Conservation (phyloP, 2,113 vertebrate species). For the Rhynchomys soricoides region DNA sequence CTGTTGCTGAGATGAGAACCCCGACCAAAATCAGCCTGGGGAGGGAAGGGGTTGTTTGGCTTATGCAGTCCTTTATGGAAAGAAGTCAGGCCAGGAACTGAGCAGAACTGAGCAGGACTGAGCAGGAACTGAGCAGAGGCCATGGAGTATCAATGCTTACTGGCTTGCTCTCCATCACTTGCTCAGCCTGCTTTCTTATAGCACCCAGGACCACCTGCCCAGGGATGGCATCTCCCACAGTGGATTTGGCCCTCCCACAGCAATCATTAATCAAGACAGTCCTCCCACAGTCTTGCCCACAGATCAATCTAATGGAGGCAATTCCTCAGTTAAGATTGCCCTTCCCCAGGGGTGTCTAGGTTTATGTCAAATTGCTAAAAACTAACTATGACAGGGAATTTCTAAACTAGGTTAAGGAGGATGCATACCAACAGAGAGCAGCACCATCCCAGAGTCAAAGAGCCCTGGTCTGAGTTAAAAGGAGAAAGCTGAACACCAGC, state of each 20-base stretch:
- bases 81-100: not conserved
- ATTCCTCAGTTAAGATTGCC: not conserved
- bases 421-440: too few relatives aligned
- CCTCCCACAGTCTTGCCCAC: not conserved
- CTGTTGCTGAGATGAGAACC: not conserved
- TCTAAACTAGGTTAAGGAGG: not conserved
- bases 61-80: not conserved
- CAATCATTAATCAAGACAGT: not conserved
- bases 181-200: not conserved
- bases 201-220: not conserved
- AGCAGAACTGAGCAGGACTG: too few relatives aligned
- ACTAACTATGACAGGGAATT: not conserved
- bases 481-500: not conserved
- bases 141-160: too few relatives aligned
- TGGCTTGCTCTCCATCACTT: not conserved
- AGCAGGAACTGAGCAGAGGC: not conserved
- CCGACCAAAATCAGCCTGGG: not conserved
- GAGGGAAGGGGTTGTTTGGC: not conserved
- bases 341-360: not conserved
- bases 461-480: not conserved
- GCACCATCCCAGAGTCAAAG: too few relatives aligned
- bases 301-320: not conserved
- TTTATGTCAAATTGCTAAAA: not conserved
- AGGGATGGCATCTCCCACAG: not conserved
- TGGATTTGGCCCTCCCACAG: not conserved